Evolutionary conservation across 2,113 vertebrate genomes (phyloP).

Genomic region (Pionites leucogaster): DNA sequence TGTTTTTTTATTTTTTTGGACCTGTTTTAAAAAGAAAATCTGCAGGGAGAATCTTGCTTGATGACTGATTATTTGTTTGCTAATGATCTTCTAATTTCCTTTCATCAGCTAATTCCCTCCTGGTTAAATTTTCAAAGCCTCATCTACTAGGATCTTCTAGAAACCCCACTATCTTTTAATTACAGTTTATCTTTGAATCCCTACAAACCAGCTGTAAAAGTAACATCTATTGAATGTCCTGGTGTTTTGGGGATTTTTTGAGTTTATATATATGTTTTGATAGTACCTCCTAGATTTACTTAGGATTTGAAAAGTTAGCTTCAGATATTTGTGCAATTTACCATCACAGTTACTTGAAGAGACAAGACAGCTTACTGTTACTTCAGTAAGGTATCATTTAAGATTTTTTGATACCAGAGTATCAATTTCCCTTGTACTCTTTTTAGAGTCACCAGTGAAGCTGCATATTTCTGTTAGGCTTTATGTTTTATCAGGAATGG

Average conservation of each 20-base stretch:
- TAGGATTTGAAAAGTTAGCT: background rate
- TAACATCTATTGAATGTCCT: background rate
- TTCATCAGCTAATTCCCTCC: constrained; percentile 45
- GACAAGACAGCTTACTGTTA: background rate
- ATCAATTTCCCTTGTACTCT: background rate
- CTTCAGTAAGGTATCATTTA: background rate
- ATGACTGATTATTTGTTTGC: constrained; percentile 57
- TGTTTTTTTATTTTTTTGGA: background rate
- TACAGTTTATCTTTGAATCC: constrained; percentile 36
- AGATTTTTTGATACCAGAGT: background rate
- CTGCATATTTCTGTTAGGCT: background rate
- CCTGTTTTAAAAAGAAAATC: background rate
- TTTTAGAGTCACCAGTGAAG: background rate
- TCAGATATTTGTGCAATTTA: background rate
- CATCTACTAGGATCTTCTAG: constrained; percentile 31
- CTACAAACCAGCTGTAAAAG: constrained; percentile 34
- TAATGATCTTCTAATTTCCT: constrained; percentile 57
- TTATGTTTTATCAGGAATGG: background rate
- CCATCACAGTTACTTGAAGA: background rate
- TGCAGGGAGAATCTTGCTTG: background rate
- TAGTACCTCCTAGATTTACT: background rate
- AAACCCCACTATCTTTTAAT: constrained; percentile 38
- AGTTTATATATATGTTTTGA: background rate
- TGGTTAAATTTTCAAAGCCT: constrained; percentile 55
- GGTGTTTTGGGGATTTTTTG: background rate